Percentiles rank a stretch among this genome's conserved stretches.
phyloP scores from a whole-genome alignment of 2,113 vertebrate species.

The Thunnus thynnus region DNA sequence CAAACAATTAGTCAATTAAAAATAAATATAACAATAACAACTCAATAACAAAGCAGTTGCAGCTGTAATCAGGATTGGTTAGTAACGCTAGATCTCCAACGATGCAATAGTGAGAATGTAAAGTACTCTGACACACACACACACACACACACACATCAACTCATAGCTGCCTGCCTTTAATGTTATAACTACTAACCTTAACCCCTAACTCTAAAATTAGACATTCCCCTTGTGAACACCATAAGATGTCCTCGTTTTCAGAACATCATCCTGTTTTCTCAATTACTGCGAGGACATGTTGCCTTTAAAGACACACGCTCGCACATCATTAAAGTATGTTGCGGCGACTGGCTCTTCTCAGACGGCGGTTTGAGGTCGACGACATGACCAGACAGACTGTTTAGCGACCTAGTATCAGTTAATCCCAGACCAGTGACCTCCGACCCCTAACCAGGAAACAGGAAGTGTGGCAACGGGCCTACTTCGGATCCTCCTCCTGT shows the following conservation, averaged over 20 bases:
- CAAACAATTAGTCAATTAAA: too few relatives aligned
- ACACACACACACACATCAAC: not conserved
- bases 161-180: conserved; percentile 19
- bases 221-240: conserved; percentile 30
- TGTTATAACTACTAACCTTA: conserved; percentile 46
- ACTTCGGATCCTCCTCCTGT: conserved; percentile 3
- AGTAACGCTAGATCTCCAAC: not conserved
- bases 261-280: conserved; percentile 41
- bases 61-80: not conserved
- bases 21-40: too few relatives aligned
- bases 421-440: conserved; percentile 63
- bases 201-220: conserved; percentile 63
- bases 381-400: conserved; percentile 37
- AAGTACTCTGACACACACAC: not conserved
- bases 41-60: not conserved
- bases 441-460: conserved; percentile 67
- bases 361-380: not conserved
- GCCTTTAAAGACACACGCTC: not conserved
- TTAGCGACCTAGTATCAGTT: conserved; percentile 57
- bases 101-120: not conserved
- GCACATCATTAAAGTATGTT: not conserved
- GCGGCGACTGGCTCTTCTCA: not conserved
- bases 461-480: conserved; percentile 42
- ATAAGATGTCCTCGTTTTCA: conserved; percentile 49
- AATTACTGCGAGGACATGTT: conserved; percentile 15